Conservation (phyloP, 2,888 invertebrate genomes). For the Drosophila paucipuncta region DNA sequence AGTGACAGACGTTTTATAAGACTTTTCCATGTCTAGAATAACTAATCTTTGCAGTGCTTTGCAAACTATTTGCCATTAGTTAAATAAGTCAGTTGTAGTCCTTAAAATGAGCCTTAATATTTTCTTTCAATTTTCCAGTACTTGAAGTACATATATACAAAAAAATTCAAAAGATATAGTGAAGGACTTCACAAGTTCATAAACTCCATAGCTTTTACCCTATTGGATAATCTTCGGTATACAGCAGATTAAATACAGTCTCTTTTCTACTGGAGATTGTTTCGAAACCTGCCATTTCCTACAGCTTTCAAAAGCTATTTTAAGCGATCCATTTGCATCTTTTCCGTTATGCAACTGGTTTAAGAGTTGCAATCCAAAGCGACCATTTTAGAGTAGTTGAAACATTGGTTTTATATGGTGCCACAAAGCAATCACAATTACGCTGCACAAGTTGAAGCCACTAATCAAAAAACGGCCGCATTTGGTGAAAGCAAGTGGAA, state of each 20-base stretch:
- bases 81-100: background rate
- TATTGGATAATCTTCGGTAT: background rate
- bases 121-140: background rate
- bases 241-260: no score
- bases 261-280: background rate
- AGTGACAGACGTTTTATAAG: background rate
- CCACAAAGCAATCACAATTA: constrained; percentile 56
- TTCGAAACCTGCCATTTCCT: background rate
- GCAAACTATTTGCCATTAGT: background rate
- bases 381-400: constrained; percentile 13
- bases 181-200: background rate
- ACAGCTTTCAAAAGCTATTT: background rate
- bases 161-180: background rate
- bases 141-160: background rate
- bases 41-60: background rate
- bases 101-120: background rate
- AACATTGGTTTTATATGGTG: constrained; percentile 51
- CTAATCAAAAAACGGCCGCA: constrained; percentile 44
- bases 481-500: constrained; percentile 9
- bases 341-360: background rate
- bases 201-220: background rate
- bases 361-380: constrained; percentile 12
- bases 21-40: background rate
- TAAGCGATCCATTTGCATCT: background rate
- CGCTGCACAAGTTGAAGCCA: constrained; percentile 34